Evolutionary conservation across 2,888 invertebrate genomes (phyloP), one percentile per base, ranked within the genome.

Genomic region (Poecilobothrus nobilitatus): DNA sequence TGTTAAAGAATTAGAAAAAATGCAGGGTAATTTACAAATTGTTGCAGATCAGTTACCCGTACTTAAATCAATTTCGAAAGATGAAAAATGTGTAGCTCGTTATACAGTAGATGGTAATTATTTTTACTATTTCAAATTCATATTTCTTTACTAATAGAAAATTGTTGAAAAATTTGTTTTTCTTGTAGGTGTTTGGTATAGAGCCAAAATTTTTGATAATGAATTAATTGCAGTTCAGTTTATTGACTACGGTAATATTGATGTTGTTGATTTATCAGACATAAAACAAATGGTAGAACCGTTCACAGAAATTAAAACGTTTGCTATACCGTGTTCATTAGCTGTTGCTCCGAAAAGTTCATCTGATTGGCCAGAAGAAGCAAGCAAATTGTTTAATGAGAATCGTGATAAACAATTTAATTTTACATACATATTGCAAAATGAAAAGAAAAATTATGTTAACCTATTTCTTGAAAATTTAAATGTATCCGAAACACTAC

Each of bases 151-250:
- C n/a, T n/a, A n/a, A n/a, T 41, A 18, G 18, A 41, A 9, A 53
- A 53, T 18, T 53, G 2, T 37, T 37, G 5, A 10, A 37, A 34
- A 37, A 1, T 8, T 37, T 37, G 12, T 37, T 37, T 10, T 37
- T 37, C 8, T 37, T 53, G 1, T n/a, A 53, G 53, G 53, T 18
- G n/a, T 86, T 72, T 98, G 97, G 97, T 97, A 97, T 80, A 86
- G 97, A 70, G 97, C 95, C 0, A 89, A 89, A 77, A 89, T 97
- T 10, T 86, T 95, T 63, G 94, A 93, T 77, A 86, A 86, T 8
- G 91, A 91, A 72, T 88, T 91, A 62, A 91, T 88, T 12, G 91
- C 90, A 0, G 87, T 92, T 1, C 86, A 90, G 44, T 92, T 91
- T 74, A 86, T 91, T 18, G 92, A 92, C 77, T 91, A 87, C 74